Evolutionary conservation across 92 coral and sea anemone genomes (phyloP).

Genomic region (Blastomussa wellsi): DNA sequence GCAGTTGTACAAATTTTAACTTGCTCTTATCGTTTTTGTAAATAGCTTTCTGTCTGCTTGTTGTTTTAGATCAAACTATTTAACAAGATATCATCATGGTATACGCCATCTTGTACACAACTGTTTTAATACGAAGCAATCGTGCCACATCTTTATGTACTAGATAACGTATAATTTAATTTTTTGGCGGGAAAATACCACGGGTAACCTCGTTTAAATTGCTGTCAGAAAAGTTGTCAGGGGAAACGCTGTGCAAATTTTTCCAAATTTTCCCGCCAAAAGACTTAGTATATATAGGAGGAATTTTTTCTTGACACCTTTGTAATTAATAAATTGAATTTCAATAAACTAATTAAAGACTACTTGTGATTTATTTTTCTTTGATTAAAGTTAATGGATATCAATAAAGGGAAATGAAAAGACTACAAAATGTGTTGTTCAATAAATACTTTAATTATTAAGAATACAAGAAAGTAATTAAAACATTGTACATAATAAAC

Average conservation of each 20-base stretch:
- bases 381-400: background rate
- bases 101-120: too few relatives aligned
- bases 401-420: background rate
- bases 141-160: too few relatives aligned
- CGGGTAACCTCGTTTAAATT: background rate
- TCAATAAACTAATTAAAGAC: background rate
- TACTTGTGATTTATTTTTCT: background rate
- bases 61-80: too few relatives aligned
- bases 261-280: conserved; percentile 15
- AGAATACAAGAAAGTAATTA: too few relatives aligned
- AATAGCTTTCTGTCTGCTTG: too few relatives aligned
- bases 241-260: conserved; percentile 20
- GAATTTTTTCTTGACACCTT: conserved; percentile 5
- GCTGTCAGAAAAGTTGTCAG: background rate
- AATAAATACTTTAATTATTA: too few relatives aligned
- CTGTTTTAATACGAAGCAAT: too few relatives aligned
- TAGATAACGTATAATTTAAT: background rate
- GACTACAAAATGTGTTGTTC: too few relatives aligned
- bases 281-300: background rate
- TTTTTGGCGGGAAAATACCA: background rate
- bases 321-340: background rate
- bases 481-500: too few relatives aligned
- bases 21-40: too few relatives aligned
- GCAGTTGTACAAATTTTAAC: too few relatives aligned
- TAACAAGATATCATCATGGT: too few relatives aligned